Evolutionary conservation across 2,888 invertebrate species (phyloP).

Genomic region (Calliopum simillimum): DNA sequence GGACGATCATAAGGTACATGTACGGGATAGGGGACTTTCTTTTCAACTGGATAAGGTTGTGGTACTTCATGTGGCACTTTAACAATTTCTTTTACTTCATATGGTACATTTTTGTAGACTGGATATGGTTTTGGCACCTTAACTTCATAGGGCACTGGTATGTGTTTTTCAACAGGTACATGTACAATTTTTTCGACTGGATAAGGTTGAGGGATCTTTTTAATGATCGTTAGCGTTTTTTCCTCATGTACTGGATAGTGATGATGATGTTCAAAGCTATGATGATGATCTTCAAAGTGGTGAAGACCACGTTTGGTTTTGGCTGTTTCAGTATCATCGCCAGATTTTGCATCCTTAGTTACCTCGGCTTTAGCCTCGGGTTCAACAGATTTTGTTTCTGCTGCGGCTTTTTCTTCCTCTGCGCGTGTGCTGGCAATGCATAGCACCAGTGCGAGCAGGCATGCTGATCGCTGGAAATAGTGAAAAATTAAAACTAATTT

Average conservation of each 20-base stretch:
- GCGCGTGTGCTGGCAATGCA: conserved; percentile 68
- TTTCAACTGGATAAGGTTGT: conserved; percentile 82
- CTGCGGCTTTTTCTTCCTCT: conserved; percentile 70
- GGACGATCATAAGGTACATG: conserved; percentile 80
- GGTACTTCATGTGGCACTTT: conserved; percentile 84
- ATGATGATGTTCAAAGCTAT: conserved; percentile 49
- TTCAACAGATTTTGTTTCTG: conserved; percentile 66
- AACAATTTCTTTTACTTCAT: conserved; percentile 81
- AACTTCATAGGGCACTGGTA: conserved; percentile 74
- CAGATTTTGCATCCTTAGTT: conserved; percentile 62
- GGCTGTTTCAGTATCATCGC: conserved; percentile 72
- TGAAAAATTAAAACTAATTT: neutral
- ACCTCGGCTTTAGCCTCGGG: conserved; percentile 44
- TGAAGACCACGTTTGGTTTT: conserved; percentile 82
- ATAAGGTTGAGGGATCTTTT: conserved; percentile 78
- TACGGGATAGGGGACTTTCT: conserved; percentile 81
- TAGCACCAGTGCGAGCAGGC: conserved; percentile 71
- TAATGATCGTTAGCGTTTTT: conserved; percentile 79
- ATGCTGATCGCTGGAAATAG: conserved; percentile 61
- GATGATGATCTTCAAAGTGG: conserved; percentile 68
- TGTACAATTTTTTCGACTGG: conserved; percentile 75
- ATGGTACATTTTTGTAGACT: conserved; percentile 77
- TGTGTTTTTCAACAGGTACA: conserved; percentile 73
- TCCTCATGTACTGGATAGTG: conserved; percentile 68
- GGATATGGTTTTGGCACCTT: conserved; percentile 79